Conservation (phyloP, 2,113 vertebrate genomes). For the Glaucidium brasilianum region DNA sequence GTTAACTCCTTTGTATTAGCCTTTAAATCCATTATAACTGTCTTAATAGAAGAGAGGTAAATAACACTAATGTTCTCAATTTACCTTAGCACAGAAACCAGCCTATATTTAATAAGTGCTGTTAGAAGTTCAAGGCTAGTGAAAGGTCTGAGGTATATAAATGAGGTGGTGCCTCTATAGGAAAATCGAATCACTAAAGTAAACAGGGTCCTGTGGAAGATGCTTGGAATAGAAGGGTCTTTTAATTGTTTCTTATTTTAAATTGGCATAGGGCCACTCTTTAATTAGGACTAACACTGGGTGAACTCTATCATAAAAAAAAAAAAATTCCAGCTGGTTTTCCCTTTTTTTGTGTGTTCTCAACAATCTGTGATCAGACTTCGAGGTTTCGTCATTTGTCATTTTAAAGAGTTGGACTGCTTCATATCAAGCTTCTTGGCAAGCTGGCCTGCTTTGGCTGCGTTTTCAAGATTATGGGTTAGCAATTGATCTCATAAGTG, state of each 20-base stretch:
- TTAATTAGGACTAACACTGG: not conserved
- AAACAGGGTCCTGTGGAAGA: not conserved
- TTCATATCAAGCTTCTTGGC: conserved; percentile 2
- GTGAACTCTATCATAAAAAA: not conserved
- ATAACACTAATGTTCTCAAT: not conserved
- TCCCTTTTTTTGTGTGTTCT: not conserved
- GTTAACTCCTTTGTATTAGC: not conserved
- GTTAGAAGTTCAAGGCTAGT: not conserved
- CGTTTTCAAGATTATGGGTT: not conserved
- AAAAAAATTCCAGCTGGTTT: not conserved
- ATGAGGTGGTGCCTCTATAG: not conserved
- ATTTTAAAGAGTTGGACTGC: conserved; percentile 29
- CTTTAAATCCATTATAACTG: not conserved
- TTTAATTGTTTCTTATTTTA: conserved; percentile 19
- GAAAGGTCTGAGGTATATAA: not conserved
- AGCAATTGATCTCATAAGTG: not conserved
- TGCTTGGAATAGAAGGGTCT: not conserved
- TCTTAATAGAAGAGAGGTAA: not conserved
- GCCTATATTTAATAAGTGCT: not conserved
- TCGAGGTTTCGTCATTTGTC: not conserved
- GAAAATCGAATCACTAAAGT: not conserved
- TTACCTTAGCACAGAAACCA: not conserved
- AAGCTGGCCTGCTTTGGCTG: conserved; percentile 3
- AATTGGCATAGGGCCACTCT: not conserved
- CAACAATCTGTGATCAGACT: conserved; percentile 31